These are phyloP conservation scores for Lota lota DNA, from an alignment of 2,113 vertebrate species.

Conservation along the genomic window DNA sequence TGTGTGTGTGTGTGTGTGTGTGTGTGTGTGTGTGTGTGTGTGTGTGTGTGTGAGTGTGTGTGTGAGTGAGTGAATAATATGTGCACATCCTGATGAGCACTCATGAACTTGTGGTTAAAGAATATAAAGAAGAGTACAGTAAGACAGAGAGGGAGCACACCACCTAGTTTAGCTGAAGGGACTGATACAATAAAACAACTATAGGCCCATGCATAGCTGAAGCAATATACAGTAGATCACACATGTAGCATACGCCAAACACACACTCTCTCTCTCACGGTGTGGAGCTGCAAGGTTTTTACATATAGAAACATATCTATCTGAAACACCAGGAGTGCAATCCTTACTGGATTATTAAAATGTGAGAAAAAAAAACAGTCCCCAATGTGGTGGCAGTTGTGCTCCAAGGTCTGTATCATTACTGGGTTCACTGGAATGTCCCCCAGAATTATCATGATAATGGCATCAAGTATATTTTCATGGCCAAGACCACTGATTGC, in stretches of 20 bases:
- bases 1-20: no score
- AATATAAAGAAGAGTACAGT: not conserved
- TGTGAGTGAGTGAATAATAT: not conserved
- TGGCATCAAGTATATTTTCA: conserved; percentile 44
- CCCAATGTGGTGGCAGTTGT: conserved; percentile 20
- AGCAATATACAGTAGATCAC: no score
- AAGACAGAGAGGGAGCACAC: not conserved
- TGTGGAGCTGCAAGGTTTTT: no score
- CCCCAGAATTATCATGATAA: conserved; percentile 61
- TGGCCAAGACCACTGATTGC: conserved; percentile 54
- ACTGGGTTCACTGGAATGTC: conserved; percentile 46
- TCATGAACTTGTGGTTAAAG: not conserved
- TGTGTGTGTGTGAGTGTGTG: no score
- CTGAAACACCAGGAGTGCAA: not conserved
- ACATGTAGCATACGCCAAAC: no score
- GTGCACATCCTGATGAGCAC: not conserved
- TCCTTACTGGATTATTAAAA: conserved; percentile 31
- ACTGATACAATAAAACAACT: not conserved
- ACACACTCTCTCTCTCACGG: no score
- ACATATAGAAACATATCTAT: no score
- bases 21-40: no score
- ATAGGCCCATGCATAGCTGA: no score
- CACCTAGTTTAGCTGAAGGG: not conserved
- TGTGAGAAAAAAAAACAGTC: conserved; percentile 22
- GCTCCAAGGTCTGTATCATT: conserved; percentile 31